phyloP scores from a whole-genome alignment of 1,140 invertebrate species.

The Popillia japonica region DNA sequence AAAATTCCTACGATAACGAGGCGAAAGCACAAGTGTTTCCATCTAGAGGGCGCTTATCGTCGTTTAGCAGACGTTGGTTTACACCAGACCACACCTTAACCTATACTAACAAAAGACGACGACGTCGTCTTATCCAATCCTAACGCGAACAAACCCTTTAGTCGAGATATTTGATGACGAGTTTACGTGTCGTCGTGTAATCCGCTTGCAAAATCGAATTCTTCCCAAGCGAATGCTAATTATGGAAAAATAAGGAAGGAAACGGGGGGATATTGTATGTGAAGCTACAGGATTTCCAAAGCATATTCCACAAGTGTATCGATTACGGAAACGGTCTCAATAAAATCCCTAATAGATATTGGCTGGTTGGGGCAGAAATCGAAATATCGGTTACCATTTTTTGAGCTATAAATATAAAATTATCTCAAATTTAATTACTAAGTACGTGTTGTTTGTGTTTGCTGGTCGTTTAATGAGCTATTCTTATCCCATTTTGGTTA shows the following conservation, averaged over 20 bases:
- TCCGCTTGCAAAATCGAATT: neutral
- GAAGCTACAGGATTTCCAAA: neutral
- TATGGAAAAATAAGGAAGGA: neutral
- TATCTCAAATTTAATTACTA: neutral
- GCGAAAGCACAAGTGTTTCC: neutral
- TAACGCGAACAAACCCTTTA: neutral
- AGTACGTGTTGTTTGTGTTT: too few relatives aligned
- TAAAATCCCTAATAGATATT: too few relatives aligned
- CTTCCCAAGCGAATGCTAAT: neutral
- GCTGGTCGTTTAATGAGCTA: too few relatives aligned
- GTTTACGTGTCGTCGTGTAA: neutral
- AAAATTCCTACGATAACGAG: neutral
- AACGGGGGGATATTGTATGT: neutral
- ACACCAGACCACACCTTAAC: neutral
- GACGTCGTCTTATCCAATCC: conserved; percentile 3
- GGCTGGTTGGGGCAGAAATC: too few relatives aligned
- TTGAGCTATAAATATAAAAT: neutral
- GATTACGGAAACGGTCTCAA: neutral
- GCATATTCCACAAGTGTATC: neutral
- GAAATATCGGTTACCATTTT: neutral
- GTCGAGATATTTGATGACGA: neutral
- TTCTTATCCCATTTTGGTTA: too few relatives aligned
- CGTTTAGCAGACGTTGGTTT: neutral
- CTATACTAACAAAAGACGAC: conserved; percentile 10
- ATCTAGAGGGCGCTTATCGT: conserved; percentile 3